These are phyloP conservation scores for Oceanodroma tethys DNA, from an alignment of 2,113 vertebrate species.

Conservation along the genomic window DNA sequence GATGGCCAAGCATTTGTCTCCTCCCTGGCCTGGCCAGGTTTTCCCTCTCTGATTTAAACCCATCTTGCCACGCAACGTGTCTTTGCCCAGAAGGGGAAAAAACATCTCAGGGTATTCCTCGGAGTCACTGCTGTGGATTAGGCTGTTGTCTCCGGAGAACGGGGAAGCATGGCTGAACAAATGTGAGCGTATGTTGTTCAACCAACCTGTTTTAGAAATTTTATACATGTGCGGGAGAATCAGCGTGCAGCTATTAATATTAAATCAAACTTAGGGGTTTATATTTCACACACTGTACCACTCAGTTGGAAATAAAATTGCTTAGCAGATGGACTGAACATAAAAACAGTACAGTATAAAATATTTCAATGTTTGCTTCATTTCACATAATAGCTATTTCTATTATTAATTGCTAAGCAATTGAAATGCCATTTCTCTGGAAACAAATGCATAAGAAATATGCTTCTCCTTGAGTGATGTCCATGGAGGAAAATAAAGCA, in stretches of 20 bases:
- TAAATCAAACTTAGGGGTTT: background rate
- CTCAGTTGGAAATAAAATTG: background rate
- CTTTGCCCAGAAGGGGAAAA: background rate
- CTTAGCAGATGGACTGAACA: too few relatives aligned
- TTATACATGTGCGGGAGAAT: background rate
- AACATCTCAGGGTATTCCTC: background rate
- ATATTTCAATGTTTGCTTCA: accelerated
- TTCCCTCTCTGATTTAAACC: background rate
- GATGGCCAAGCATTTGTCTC: background rate
- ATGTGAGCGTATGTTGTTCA: accelerated
- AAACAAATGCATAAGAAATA: background rate
- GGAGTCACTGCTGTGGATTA: background rate
- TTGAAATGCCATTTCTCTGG: background rate
- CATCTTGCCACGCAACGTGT: too few relatives aligned
- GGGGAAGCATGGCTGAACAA: background rate
- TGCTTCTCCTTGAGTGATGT: background rate
- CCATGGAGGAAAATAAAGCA: background rate
- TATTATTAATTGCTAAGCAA: background rate
- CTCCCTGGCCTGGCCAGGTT: background rate
- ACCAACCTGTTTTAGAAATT: accelerated
- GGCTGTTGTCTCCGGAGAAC: background rate
- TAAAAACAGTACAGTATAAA: background rate
- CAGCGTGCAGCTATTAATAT: background rate
- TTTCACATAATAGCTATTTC: background rate
- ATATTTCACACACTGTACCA: background rate